phyloP scores from a whole-genome alignment of 2,888 invertebrate genomes.

The Lepetodrilus schrolli region DNA sequence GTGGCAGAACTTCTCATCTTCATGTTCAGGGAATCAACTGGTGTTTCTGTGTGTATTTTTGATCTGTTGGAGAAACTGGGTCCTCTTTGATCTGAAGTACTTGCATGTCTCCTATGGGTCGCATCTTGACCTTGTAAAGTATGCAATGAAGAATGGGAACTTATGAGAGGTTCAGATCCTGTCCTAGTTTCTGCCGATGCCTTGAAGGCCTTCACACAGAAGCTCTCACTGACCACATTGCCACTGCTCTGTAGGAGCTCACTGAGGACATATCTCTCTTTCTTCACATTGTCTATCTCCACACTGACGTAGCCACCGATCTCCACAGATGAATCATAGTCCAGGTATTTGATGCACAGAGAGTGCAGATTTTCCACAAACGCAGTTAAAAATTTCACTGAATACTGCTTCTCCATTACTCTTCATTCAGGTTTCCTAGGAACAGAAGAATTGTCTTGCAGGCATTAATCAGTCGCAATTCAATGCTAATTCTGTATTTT shows the following conservation, averaged over 20 bases:
- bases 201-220: not conserved
- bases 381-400: not conserved
- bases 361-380: not conserved
- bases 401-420: not conserved
- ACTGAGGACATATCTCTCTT: constrained; percentile 25
- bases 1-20: too few relatives aligned
- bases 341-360: not conserved
- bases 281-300: constrained; percentile 1
- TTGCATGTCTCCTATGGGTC: too few relatives aligned
- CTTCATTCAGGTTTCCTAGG: not conserved
- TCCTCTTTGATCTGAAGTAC: too few relatives aligned
- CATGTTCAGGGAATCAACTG: too few relatives aligned
- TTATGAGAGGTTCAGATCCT: not conserved
- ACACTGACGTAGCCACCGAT: constrained; percentile 20
- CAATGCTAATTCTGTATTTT: too few relatives aligned
- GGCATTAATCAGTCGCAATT: too few relatives aligned
- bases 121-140: too few relatives aligned
- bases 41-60: too few relatives aligned
- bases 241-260: constrained; percentile 18
- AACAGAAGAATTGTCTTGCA: not conserved
- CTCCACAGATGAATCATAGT: constrained; percentile 1
- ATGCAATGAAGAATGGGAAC: too few relatives aligned
- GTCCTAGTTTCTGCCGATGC: not conserved
- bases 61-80: too few relatives aligned
- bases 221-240: constrained; percentile 17